Base-by-base conservation (phyloP, 1,140 invertebrate genomes). In the Halotydeus destructor region DNA sequence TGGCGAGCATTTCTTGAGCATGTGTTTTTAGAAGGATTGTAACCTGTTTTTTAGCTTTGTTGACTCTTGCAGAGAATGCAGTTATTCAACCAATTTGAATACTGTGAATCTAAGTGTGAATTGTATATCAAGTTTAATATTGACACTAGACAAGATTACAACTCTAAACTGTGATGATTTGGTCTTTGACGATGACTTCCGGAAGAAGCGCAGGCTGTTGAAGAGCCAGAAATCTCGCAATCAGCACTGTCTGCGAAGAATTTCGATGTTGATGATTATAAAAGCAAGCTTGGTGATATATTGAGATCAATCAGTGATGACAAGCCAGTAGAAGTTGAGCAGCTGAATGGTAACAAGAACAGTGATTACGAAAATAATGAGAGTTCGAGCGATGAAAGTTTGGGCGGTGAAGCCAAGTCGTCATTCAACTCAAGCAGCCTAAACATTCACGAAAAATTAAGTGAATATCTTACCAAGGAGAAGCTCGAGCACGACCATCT, bases 61-160 rank as follows among this genome's bases (percentile, higher is more conserved):
- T 69, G 83, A 91, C 56, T 80, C 80, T 3, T 75, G 89, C 50
- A 78, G 85, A 61, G 82, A 93, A 60, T 76, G 74, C 51, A 71
- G 73, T 30, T 71, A 70, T 49, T 67, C 65, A 46, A 66, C 58
- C 46, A 70, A 76, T 32, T 68, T 76, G n/a, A 64, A 71, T 38
- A 70, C 82, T 12, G 65, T 82, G 26, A 68, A 75, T 41, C 74
- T 76, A 0, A 77, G 77, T 54, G 77, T 88, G 1, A 74, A 75
- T 41, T 86, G 83, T 55, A 74, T 88, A 14, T 74, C 80, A 4
- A 72, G 78, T 0, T 67, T 93, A 49, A 61, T 91, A 12, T 72
- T 73, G 26, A 77, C 81, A 5, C 60, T 93, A 18, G 77, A 86
- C 56, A 71, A 76, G 45, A 61, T 89, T 0, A 78, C 76, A 53